These are phyloP conservation scores for Oithona nana DNA, from an alignment of 2,888 invertebrate species.

Conservation along the genomic window DNA sequence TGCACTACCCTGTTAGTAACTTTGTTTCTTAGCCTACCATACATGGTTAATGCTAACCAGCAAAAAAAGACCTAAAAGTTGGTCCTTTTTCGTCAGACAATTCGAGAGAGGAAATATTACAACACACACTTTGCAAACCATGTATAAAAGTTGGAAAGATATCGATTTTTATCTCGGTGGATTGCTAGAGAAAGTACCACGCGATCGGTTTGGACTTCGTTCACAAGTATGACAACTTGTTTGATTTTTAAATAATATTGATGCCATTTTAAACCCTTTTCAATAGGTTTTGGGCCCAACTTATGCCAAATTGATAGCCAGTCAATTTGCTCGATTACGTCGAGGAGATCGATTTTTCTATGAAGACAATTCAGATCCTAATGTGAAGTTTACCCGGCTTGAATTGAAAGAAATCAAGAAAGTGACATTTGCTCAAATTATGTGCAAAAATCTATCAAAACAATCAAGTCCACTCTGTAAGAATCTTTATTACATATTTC, in stretches of 20 bases:
- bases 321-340: not conserved
- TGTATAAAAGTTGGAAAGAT: not conserved
- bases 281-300: not conserved
- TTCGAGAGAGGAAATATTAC: not conserved
- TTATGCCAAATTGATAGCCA: not conserved
- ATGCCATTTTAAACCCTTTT: not conserved
- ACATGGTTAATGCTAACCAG: not conserved
- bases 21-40: not conserved
- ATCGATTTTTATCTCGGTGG: not conserved
- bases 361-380: not conserved
- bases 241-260: not conserved
- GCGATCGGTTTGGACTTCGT: not conserved
- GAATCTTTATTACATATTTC: no score
- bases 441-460: not conserved
- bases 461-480: no score
- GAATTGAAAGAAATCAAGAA: not conserved
- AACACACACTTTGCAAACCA: not conserved
- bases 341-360: not conserved
- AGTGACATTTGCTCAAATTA: not conserved
- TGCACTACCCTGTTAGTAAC: not conserved
- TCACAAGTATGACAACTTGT: no score
- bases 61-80: not conserved
- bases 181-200: not conserved
- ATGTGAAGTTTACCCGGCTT: not conserved
- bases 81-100: not conserved